Percentiles rank a stretch among this genome's conserved stretches.
Conservation (phyloP, 2,113 vertebrate genomes). For the Pelvicachromis taeniatus region DNA sequence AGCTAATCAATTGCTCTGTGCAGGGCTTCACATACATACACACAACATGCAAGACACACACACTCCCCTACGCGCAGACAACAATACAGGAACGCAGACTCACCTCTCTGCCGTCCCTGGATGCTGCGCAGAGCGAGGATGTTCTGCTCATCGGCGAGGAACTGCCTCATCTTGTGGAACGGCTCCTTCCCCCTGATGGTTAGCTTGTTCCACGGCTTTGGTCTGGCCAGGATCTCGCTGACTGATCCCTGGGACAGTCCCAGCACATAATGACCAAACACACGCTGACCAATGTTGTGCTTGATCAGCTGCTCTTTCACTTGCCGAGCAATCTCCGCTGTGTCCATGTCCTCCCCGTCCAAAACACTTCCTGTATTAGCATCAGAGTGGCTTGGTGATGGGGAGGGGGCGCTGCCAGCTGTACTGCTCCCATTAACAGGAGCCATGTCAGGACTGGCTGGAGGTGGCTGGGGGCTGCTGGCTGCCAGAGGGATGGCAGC, state of each 20-base stretch:
- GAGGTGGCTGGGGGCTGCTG: slow-evolving; percentile 82
- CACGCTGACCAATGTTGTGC: slow-evolving; percentile 97
- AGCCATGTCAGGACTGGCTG: slow-evolving; percentile 79
- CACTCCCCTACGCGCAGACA: background rate
- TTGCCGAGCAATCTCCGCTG: slow-evolving; percentile 92
- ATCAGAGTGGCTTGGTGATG: slow-evolving; percentile 90
- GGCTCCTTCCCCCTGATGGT: slow-evolving; percentile 96
- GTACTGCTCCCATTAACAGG: slow-evolving; percentile 82
- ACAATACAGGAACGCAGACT: slow-evolving; percentile 48
- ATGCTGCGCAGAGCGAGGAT: slow-evolving; percentile 94
- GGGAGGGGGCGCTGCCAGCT: slow-evolving; percentile 81
- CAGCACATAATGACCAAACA: slow-evolving; percentile 96
- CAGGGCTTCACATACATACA: slow-evolving; percentile 36
- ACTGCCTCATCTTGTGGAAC: slow-evolving; percentile 98
- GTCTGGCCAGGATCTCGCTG: slow-evolving; percentile 94
- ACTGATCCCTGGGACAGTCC: slow-evolving; percentile 96
- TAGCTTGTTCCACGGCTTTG: slow-evolving; percentile 97
- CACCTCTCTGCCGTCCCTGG: slow-evolving; percentile 96
- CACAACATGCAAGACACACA: slow-evolving; percentile 16
- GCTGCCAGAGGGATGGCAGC: slow-evolving; percentile 90
- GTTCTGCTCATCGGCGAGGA: slow-evolving; percentile 96
- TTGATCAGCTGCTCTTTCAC: slow-evolving; percentile 98
- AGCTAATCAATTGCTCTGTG: slow-evolving; percentile 57
- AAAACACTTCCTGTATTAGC: slow-evolving; percentile 77
- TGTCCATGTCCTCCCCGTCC: slow-evolving; percentile 95